phyloP scores from a whole-genome alignment of 1,140 invertebrate genomes.

The Luehdorfia chinensis region DNA sequence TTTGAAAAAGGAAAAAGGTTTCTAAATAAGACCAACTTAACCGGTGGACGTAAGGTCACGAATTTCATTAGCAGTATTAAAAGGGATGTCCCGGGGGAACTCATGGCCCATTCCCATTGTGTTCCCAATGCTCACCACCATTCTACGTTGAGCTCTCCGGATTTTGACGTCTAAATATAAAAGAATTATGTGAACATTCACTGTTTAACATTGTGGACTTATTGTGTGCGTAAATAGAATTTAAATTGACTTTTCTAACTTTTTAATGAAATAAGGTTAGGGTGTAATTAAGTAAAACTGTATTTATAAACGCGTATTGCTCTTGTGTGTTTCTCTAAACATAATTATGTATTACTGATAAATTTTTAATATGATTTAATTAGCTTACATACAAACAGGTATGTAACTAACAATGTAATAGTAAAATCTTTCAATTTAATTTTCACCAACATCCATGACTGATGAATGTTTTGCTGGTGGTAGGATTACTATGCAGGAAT shows the following conservation, averaged over 20 bases:
- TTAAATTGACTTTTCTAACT: conserved; percentile 12
- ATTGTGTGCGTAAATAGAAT: conserved; percentile 16
- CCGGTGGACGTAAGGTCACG: conserved; percentile 34
- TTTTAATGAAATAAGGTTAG: conserved; percentile 1
- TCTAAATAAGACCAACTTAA: conserved; percentile 25
- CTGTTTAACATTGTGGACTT: conserved; percentile 13
- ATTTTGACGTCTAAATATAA: conserved; percentile 17
- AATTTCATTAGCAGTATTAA: conserved; percentile 50
- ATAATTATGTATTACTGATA: too few species aligned
- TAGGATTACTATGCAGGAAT: too few species aligned
- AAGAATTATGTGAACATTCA: conserved; percentile 18
- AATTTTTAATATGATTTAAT: too few species aligned
- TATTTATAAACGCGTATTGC: neutral
- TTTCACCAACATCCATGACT: too few species aligned
- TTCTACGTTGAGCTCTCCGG: conserved; percentile 12
- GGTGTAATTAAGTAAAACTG: neutral
- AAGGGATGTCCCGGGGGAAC: conserved; percentile 30
- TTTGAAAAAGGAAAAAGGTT: conserved; percentile 17
- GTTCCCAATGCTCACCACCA: conserved; percentile 16
- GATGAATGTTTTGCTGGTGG: too few species aligned
- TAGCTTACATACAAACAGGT: too few species aligned
- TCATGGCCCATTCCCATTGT: conserved; percentile 28
- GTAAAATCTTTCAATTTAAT: too few species aligned
- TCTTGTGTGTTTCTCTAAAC: too few species aligned
- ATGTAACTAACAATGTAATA: too few species aligned